Evolutionary conservation across 2,888 invertebrate genomes (phyloP), one percentile per base, ranked within the genome.

Genomic region (Cephus spinipes): DNA sequence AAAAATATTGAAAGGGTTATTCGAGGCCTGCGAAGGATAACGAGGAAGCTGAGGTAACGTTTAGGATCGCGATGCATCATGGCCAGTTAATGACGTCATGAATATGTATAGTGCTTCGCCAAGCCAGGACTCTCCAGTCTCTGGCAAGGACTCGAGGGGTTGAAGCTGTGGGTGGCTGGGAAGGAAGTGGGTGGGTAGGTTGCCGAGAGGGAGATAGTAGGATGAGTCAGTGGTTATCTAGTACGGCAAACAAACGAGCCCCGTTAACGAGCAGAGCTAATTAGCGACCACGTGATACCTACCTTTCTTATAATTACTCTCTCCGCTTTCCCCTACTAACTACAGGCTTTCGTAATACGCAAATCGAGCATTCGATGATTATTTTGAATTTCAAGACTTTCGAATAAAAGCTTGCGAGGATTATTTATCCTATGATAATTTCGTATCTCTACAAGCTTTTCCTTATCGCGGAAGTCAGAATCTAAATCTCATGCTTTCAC

Each of bases 41-140:
- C 55, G 55, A 55, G 55, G 81, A 79, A 84, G 83, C 84, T 84
- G 81, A 85, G 85, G 85, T 85, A 88, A 85, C 88, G 88, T 88
- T 88, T 88, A 88, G 86, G 88, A 86, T 85, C 85, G 84, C 86
- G 87, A 83, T 88, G 88, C 87, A 88, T 88, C 88, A 88, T 85
- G 86, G 84, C 85, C 85, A 85, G 87, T 86, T 88, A 88, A 88
- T 88, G 88, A 88, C 87, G 85, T 88, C 88, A 88, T 88, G 88
- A 88, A 88, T 88, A 88, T 88, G 87, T 88, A 88, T 88, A 55
- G 55, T 0, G 23, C 55, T 55, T 55, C 55, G 9, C 23, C 55
- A 55, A 23, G 23, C 55, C 55, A 55, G 55, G 55, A 23, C 55
- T 23, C 9, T 55, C 55, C 55, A 23, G 55, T 55, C 23, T 23